These are phyloP conservation scores for Thecophora atra DNA, from an alignment of 2,888 invertebrate genomes.

Conservation along the genomic window DNA sequence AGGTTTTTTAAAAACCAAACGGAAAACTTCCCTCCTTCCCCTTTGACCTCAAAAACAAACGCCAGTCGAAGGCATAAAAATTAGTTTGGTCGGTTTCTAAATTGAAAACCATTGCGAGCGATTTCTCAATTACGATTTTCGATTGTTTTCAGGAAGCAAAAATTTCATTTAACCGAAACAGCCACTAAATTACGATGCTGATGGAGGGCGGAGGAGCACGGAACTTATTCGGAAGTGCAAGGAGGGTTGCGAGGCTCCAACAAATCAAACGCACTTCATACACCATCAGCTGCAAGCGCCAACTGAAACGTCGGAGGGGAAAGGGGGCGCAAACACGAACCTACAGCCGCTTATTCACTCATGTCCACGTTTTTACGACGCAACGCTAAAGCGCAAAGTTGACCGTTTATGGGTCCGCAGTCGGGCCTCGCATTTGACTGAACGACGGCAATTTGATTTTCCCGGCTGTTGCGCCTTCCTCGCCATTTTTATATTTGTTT, in stretches of 20 bases:
- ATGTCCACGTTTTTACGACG: not conserved
- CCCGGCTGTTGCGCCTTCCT: not conserved
- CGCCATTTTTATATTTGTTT: slow-evolving; percentile 5
- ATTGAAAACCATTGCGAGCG: slow-evolving; percentile 37
- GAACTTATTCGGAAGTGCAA: no score
- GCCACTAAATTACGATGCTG: slow-evolving; percentile 56
- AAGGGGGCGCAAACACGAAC: not conserved
- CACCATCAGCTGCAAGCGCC: slow-evolving; percentile 39
- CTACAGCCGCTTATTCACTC: not conserved
- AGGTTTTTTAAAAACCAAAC: not conserved
- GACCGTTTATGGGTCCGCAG: not conserved
- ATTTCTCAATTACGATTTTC: slow-evolving; percentile 35
- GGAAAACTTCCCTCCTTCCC: not conserved
- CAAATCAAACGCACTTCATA: slow-evolving; percentile 50
- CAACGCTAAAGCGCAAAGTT: slow-evolving; percentile 28
- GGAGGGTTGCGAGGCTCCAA: slow-evolving; percentile 44
- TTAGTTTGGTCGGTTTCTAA: slow-evolving; percentile 5
- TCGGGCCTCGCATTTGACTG: slow-evolving; percentile 16
- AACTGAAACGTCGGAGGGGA: slow-evolving; percentile 5
- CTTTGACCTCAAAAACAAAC: not conserved
- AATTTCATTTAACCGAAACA: slow-evolving; percentile 55
- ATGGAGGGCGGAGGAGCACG: slow-evolving; percentile 37
- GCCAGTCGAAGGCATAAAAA: not conserved
- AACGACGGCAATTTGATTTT: slow-evolving; percentile 31
- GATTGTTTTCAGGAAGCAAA: slow-evolving; percentile 48